Conservation (phyloP, 2,797 vertebrate genomes). For the Acanthurus lineatus region DNA sequence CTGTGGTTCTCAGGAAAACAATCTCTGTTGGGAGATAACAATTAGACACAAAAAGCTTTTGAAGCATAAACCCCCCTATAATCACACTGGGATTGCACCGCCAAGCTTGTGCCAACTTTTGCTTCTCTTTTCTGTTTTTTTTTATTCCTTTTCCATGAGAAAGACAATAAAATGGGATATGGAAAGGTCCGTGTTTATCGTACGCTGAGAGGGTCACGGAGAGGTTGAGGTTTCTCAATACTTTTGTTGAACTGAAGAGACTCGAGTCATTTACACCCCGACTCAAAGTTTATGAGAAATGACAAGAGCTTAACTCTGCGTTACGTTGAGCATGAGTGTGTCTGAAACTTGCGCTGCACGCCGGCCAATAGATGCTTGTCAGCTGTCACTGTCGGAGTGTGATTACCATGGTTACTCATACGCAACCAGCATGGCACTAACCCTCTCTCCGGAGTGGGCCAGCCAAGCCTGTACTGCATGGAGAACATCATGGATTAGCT, state of each 20-base stretch:
- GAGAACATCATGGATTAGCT: slow-evolving; percentile 59
- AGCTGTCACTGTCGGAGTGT: slow-evolving; percentile 72
- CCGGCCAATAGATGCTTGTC: slow-evolving; percentile 75
- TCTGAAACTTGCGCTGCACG: slow-evolving; percentile 63
- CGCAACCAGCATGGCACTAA: slow-evolving; percentile 58
- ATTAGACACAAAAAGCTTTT: slow-evolving; percentile 57
- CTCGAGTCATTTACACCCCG: slow-evolving; percentile 65
- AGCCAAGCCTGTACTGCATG: slow-evolving; percentile 39
- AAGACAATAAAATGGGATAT: slow-evolving; percentile 63
- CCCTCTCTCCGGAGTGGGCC: slow-evolving; percentile 44
- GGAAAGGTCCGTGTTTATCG: slow-evolving; percentile 61
- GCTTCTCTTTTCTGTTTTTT: slow-evolving; percentile 1
- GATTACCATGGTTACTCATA: slow-evolving; percentile 71
- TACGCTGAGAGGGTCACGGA: slow-evolving; percentile 58
- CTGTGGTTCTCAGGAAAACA: slow-evolving; percentile 94
- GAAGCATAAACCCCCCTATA: slow-evolving; percentile 46
- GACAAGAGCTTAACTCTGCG: slow-evolving; percentile 72
- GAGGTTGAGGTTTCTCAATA: slow-evolving; percentile 64
- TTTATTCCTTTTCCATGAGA: slow-evolving; percentile 18
- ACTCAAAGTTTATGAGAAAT: slow-evolving; percentile 70
- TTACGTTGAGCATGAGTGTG: slow-evolving; percentile 70
- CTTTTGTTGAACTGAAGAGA: slow-evolving; percentile 57
- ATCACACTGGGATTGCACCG: slow-evolving; percentile 39
- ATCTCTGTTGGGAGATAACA: slow-evolving; percentile 89
- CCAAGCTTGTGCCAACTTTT: slow-evolving; percentile 39